Conservation (phyloP, 2,888 invertebrate species). For the Eupithecia vulgata region DNA sequence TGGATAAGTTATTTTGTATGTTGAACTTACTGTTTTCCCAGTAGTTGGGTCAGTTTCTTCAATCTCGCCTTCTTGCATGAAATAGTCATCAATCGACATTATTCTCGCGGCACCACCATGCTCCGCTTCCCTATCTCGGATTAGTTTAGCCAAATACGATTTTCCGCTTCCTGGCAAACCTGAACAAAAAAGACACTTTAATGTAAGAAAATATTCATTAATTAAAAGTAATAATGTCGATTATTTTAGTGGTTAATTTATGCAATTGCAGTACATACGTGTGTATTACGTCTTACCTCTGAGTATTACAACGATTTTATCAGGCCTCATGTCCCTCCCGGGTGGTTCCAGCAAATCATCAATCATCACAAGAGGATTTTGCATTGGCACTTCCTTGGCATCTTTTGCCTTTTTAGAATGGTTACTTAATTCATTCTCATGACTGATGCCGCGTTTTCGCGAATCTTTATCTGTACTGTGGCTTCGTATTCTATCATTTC, state of each 20-base stretch:
- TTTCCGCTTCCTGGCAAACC: constrained; percentile 97
- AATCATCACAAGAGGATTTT: constrained; percentile 84
- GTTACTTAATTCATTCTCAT: constrained; percentile 60
- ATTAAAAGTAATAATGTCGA: background rate
- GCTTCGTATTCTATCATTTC: constrained; percentile 59
- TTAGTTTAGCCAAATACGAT: constrained; percentile 93
- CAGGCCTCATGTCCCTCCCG: constrained; percentile 91
- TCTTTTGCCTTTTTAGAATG: constrained; percentile 62
- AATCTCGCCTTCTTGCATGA: constrained; percentile 93
- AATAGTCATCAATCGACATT: constrained; percentile 97
- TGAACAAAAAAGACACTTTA: constrained; percentile 45
- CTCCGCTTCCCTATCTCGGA: constrained; percentile 92
- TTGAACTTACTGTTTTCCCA: constrained; percentile 85
- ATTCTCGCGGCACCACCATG: constrained; percentile 95
- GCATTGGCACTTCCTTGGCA: constrained; percentile 32
- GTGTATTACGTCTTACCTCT: constrained; percentile 86
- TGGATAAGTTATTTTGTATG: background rate
- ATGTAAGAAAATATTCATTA: background rate
- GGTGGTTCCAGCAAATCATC: constrained; percentile 93
- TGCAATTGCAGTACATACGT: background rate
- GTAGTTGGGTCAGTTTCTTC: constrained; percentile 88
- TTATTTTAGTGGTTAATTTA: background rate
- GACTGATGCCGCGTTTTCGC: constrained; percentile 68
- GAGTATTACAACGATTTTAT: constrained; percentile 92
- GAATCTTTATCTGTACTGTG: constrained; percentile 67